phyloP scores from a whole-genome alignment of 1,140 invertebrate species.

The Magallana angulata region DNA sequence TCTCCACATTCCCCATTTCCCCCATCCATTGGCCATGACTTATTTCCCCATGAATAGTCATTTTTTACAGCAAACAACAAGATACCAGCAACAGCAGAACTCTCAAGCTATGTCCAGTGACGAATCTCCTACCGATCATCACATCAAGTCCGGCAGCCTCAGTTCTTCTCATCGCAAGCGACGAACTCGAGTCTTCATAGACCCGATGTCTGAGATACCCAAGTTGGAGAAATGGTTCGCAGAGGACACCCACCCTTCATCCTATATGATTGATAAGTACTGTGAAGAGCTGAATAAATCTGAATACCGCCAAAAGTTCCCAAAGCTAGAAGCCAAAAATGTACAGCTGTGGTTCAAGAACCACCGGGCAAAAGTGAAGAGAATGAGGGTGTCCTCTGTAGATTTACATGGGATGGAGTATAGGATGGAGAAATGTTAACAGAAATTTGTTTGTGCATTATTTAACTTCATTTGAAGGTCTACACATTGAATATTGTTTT shows the following conservation, averaged over 20 bases:
- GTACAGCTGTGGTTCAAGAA: slow-evolving; percentile 97
- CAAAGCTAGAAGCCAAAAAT: slow-evolving; percentile 96
- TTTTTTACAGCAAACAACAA: slow-evolving; percentile 69
- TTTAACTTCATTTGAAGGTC: background rate
- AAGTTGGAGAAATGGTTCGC: slow-evolving; percentile 97
- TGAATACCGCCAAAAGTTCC: slow-evolving; percentile 96
- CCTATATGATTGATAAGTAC: slow-evolving; percentile 97
- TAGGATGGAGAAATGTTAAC: slow-evolving; percentile 7
- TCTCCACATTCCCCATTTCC: slow-evolving; percentile 73
- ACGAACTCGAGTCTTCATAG: slow-evolving; percentile 98
- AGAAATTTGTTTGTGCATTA: background rate
- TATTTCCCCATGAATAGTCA: slow-evolving; percentile 75
- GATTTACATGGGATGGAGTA: slow-evolving; percentile 32
- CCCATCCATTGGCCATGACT: slow-evolving; percentile 73
- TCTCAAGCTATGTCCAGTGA: slow-evolving; percentile 52
- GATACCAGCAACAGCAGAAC: slow-evolving; percentile 61
- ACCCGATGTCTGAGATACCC: slow-evolving; percentile 98
- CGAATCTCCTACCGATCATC: slow-evolving; percentile 45
- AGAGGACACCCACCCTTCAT: slow-evolving; percentile 98
- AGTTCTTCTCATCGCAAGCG: slow-evolving; percentile 81
- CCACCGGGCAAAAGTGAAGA: slow-evolving; percentile 94
- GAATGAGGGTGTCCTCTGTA: slow-evolving; percentile 81
- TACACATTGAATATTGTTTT: background rate
- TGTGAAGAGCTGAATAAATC: slow-evolving; percentile 96
- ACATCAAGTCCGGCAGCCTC: slow-evolving; percentile 55